Evolutionary conservation across 1,140 invertebrate species (phyloP).

Genomic region (Drosophila ohnishii): DNA sequence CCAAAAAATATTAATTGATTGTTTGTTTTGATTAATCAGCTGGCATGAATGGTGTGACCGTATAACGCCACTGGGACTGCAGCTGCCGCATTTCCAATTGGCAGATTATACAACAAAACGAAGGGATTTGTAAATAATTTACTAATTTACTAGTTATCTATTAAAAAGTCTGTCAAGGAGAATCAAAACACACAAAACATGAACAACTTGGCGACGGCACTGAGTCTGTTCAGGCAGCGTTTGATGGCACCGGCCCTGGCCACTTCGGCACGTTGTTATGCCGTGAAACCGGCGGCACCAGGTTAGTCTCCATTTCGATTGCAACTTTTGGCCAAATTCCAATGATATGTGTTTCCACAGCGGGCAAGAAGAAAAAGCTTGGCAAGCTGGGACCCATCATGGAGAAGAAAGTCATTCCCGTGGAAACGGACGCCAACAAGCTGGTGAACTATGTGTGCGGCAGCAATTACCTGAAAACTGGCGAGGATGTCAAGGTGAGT

Average conservation of each 20-base stretch:
- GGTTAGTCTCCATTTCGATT: constrained; percentile 26
- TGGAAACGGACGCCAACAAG: constrained; percentile 93
- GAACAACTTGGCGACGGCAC: constrained; percentile 38
- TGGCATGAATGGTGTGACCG: neutral
- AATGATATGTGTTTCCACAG: constrained; percentile 8
- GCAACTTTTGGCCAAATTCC: too few relatives aligned
- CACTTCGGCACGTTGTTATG: constrained; percentile 54
- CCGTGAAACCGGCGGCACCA: constrained; percentile 61
- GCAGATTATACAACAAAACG: constrained; percentile 38
- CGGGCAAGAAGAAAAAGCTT: constrained; percentile 85
- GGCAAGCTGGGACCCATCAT: constrained; percentile 85
- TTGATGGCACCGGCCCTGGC: constrained; percentile 30
- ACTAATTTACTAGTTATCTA: neutral
- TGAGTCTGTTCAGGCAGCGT: constrained; percentile 54
- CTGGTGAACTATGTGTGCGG: constrained; percentile 93
- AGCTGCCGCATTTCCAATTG: neutral
- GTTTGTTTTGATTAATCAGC: constrained; percentile 33
- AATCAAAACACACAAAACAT: constrained; percentile 24
- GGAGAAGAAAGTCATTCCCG: constrained; percentile 90
- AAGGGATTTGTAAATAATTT: constrained; percentile 38
- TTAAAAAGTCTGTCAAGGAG: neutral
- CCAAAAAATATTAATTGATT: neutral
- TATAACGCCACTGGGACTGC: neutral
- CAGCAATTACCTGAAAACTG: constrained; percentile 90
- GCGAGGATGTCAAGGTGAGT: constrained; percentile 89